Evolutionary conservation across 2,113 vertebrate species (phyloP).

Genomic region (Daphoenositta chrysoptera): DNA sequence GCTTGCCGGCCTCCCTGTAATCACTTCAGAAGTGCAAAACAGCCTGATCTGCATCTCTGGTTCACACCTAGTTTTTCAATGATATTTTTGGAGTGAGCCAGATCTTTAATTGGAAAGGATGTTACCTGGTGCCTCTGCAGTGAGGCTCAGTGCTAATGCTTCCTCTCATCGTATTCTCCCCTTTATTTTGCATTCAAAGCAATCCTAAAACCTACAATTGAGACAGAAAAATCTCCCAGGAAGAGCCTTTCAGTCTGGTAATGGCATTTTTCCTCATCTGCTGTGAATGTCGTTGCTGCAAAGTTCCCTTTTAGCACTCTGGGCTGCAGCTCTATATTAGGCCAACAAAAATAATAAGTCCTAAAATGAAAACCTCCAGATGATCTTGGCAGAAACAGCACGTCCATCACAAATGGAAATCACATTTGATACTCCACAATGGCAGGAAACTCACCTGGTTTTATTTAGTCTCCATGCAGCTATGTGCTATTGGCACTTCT

Average conservation of each 20-base stretch:
- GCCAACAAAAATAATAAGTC: conserved; percentile 40
- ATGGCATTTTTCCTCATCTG: not conserved
- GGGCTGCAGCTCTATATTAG: not conserved
- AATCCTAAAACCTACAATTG: not conserved
- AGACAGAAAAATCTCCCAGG: not conserved
- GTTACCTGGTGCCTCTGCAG: not conserved
- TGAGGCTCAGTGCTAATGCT: not conserved
- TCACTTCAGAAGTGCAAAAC: not conserved
- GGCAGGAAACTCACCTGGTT: conserved; percentile 65
- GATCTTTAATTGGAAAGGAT: not conserved
- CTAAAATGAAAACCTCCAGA: conserved; percentile 41
- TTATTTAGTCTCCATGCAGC: conserved; percentile 51
- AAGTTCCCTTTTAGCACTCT: not conserved
- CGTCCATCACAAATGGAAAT: conserved; percentile 58
- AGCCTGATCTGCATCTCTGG: not conserved
- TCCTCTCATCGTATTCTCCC: not conserved
- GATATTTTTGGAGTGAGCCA: not conserved
- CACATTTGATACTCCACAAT: conserved; percentile 51
- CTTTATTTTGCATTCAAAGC: not conserved
- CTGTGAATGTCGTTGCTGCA: not conserved
- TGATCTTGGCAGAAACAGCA: conserved; percentile 42
- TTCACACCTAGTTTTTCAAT: not conserved
- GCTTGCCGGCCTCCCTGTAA: not conserved
- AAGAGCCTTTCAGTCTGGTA: not conserved
- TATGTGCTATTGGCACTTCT: conserved; percentile 30